These are phyloP conservation scores for Siniperca undulata DNA, from an alignment of 2,797 vertebrate species.

Conservation along the genomic window DNA sequence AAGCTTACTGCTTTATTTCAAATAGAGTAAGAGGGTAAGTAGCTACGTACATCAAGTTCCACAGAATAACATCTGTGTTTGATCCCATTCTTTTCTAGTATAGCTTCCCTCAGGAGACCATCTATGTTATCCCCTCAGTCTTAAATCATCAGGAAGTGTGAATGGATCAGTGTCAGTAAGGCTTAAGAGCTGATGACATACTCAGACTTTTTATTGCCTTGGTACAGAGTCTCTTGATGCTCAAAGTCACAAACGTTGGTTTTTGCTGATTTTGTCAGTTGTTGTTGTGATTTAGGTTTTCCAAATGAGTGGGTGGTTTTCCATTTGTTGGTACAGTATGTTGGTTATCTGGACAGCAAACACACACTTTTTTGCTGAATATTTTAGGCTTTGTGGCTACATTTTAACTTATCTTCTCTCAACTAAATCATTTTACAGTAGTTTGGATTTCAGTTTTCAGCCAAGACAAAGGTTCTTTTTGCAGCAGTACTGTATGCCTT, in stretches of 20 bases:
- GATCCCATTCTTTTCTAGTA: slow-evolving; percentile 8
- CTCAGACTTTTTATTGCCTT: slow-evolving; percentile 10
- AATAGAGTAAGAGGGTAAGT: background rate
- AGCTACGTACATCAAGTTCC: background rate
- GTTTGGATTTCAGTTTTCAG: slow-evolving; percentile 11
- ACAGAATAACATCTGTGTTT: slow-evolving; percentile 4
- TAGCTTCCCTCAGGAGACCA: slow-evolving; percentile 1
- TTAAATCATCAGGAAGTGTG: slow-evolving; percentile 33
- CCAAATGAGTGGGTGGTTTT: background rate
- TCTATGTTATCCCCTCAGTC: slow-evolving; percentile 19
- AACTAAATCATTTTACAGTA: background rate
- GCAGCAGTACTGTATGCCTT: background rate
- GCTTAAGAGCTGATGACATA: slow-evolving; percentile 32
- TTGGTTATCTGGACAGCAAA: background rate
- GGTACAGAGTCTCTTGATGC: background rate
- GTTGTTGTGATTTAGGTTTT: background rate
- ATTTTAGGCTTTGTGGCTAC: background rate
- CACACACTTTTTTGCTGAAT: no score
- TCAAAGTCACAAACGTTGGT: background rate
- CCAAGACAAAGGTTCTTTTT: background rate
- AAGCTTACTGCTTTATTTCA: no score
- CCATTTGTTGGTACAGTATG: background rate
- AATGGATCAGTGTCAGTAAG: slow-evolving; percentile 19
- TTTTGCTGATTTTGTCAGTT: background rate
- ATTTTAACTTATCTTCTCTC: background rate